Base-by-base conservation (phyloP, 2,797 vertebrate genomes). In the Pelochelys cantorii region DNA sequence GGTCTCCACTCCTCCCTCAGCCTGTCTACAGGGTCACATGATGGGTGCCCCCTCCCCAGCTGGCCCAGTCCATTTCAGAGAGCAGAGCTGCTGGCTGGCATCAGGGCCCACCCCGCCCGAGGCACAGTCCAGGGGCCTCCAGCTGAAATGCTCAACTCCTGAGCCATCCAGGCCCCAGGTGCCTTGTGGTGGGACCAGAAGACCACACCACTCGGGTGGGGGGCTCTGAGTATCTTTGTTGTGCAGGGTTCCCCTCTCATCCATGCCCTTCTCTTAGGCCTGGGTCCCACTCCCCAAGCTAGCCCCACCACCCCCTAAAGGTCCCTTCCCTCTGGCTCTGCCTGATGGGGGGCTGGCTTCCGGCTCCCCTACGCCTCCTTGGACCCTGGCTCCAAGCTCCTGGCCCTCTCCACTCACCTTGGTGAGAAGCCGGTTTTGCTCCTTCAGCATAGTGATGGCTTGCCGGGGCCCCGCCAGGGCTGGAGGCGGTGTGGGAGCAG, bases 401-500 rank as follows among this genome's bases (percentile, higher is more conserved):
- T 71, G 87, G 52, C 10, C 15, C 1, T 3, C 8, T 6, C 3
- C 15, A 1, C 78, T 89, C 62, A 99, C 99, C 98, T 99, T 99
- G 65, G 99, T 99, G 93, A 99, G 99, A 3, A 99, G 99, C 11
- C 98, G 97, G 95, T 99, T 99, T 98, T 99, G 99, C 83, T 99
- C 99, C 96, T 99, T 99, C 95, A 99, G 97, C 98, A 99, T 98
- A 89, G 98, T 98, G 94, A 99, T 98, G 95, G 98, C 98, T 95
- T 99, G 99, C 60, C 98, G 98, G 86, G 98, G 98, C 78, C 95
- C 91, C 78, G 93, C 86, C 0, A 93, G 84, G 68, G 97, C 97
- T 5, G 98, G 97, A 84, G 97, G 77, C 4, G 3, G 55, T 27
- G 4, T 0, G 3, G 59, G n/a, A 9, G 14, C 31, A 13, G 68